Percentiles rank a stretch among this genome's conserved stretches.
phyloP scores from a whole-genome alignment of 2,888 invertebrate species.

The Dasypolia templi region DNA sequence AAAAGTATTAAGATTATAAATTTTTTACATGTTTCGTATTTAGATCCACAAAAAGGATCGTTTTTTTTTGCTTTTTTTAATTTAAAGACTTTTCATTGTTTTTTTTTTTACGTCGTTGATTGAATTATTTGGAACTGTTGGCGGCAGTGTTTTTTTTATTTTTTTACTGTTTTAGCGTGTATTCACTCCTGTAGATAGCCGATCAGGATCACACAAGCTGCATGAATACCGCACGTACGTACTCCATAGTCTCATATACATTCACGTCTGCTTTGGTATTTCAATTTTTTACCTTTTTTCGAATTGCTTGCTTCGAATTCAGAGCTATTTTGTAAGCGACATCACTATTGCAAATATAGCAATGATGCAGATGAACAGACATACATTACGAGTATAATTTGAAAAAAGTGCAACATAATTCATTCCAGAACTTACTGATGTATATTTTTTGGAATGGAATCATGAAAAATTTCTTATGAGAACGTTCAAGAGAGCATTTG shows the following conservation, averaged over 20 bases:
- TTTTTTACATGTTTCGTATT: conserved; percentile 9
- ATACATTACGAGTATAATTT: not conserved
- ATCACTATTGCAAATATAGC: conserved; percentile 6
- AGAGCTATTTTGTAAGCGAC: conserved; percentile 28
- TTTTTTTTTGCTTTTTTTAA: not conserved
- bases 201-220: conserved; percentile 83
- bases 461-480: not conserved
- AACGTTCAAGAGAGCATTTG: too few relatives aligned
- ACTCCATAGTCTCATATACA: conserved; percentile 78
- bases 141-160: conserved; percentile 67
- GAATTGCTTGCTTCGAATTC: conserved; percentile 18
- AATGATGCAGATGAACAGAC: conserved; percentile 51
- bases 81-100: conserved; percentile 4
- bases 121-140: conserved; percentile 49
- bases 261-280: conserved; percentile 63
- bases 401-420: not conserved
- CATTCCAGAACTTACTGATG: not conserved
- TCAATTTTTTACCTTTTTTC: conserved; percentile 20
- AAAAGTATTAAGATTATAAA: not conserved
- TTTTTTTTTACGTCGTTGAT: conserved; percentile 38
- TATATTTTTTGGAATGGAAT: not conserved
- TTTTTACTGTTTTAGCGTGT: conserved; percentile 79
- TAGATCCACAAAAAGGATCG: not conserved
- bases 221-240: conserved; percentile 84
- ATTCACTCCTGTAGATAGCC: conserved; percentile 83